Evolutionary conservation across 2,888 invertebrate genomes (phyloP).

Genomic region (Spilarctia lutea): DNA sequence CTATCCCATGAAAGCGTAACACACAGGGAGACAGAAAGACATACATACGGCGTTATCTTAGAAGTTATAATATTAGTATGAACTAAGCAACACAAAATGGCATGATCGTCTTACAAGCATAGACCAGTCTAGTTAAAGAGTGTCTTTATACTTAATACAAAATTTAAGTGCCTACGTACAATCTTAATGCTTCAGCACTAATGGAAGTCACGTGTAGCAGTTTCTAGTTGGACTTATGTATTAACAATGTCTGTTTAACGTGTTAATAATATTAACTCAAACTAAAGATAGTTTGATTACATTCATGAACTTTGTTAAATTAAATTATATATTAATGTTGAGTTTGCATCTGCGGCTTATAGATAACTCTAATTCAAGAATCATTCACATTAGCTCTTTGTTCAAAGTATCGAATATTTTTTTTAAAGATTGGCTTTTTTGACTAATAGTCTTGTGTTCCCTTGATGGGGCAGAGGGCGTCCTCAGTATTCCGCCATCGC

Average conservation of each 20-base stretch:
- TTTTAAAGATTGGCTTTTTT: no score
- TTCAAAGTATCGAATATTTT: no score
- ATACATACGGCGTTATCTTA: no score
- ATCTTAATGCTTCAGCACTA: conserved; percentile 9
- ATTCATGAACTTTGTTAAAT: conserved; percentile 14
- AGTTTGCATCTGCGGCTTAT: background rate
- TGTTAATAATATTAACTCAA: conserved; percentile 20
- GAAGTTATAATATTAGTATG: no score
- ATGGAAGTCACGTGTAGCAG: conserved; percentile 23
- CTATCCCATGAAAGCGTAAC: no score
- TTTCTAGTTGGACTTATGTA: conserved; percentile 15
- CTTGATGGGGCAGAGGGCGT: no score
- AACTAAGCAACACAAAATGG: background rate
- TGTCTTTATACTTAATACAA: background rate
- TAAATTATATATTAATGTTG: conserved; percentile 16
- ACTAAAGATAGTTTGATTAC: conserved; percentile 24
- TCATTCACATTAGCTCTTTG: no score
- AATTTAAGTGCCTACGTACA: conserved; percentile 9
- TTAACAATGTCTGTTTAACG: conserved; percentile 14
- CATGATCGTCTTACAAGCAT: background rate
- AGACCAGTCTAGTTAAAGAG: background rate
- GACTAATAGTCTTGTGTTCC: no score
- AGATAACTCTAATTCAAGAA: no score
- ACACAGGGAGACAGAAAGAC: no score
- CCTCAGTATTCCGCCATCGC: no score